A percentile compares a stretch with the other conserved stretches of the same genome.
Evolutionary conservation across 1,140 invertebrate genomes (phyloP).

Genomic region (Heliconius hewitsoni): DNA sequence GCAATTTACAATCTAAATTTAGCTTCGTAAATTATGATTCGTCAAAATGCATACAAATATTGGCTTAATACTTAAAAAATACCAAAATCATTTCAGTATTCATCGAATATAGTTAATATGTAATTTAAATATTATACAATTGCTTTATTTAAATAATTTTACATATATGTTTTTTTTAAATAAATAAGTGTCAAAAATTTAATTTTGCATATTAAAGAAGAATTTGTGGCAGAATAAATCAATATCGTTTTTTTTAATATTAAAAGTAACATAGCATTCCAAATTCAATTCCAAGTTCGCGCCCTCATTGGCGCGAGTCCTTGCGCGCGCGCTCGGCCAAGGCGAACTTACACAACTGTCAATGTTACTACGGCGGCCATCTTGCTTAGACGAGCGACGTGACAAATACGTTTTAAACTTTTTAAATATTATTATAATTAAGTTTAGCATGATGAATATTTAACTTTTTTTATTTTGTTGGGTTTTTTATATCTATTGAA

Average conservation of each 20-base stretch:
- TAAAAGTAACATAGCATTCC: conserved; percentile 40
- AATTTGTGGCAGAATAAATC: not conserved
- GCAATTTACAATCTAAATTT: conserved; percentile 18
- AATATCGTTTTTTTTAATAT: not conserved
- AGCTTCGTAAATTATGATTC: not conserved
- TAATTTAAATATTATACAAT: not conserved
- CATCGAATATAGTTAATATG: not conserved
- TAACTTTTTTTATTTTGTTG: not conserved
- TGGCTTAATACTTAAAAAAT: not conserved
- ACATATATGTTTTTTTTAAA: not conserved
- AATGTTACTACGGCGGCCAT: conserved; percentile 73
- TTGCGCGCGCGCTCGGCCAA: conserved; percentile 72
- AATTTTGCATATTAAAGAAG: not conserved
- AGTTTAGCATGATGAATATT: not conserved
- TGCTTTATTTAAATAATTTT: conserved; percentile 11
- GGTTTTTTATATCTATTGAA: not conserved
- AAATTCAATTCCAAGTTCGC: conserved; percentile 56
- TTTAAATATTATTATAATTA: not conserved
- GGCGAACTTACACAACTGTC: conserved; percentile 71
- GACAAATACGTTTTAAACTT: conserved; percentile 7
- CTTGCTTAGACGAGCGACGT: conserved; percentile 50
- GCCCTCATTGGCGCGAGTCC: conserved; percentile 53
- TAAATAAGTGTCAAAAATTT: not conserved
- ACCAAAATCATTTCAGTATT: not conserved
- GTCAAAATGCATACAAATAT: not conserved